Evolutionary conservation across 2,888 invertebrate genomes (phyloP).

Genomic region (Cantharis flavilabris): DNA sequence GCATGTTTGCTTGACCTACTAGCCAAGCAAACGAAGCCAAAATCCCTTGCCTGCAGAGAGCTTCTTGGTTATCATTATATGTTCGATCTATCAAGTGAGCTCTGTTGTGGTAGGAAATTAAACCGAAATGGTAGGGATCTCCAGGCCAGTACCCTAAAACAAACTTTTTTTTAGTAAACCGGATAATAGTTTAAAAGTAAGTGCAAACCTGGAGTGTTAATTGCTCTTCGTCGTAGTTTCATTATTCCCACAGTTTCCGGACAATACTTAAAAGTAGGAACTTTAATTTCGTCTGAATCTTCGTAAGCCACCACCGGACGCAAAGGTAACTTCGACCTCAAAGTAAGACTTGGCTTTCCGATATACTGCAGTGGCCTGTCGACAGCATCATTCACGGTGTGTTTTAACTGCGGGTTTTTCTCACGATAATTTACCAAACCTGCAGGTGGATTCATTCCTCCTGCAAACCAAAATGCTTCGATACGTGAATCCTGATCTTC

Average conservation of each 20-base stretch:
- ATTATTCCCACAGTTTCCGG: constrained; percentile 67
- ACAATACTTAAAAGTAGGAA: constrained; percentile 64
- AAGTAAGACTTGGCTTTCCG: constrained; percentile 69
- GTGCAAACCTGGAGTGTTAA: constrained; percentile 73
- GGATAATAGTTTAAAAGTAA: too few species aligned
- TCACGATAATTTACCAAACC: constrained; percentile 51
- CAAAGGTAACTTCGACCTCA: constrained; percentile 73
- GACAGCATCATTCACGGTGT: constrained; percentile 58
- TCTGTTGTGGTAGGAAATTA: constrained; percentile 73
- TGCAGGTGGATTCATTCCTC: constrained; percentile 66
- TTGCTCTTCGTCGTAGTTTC: constrained; percentile 60
- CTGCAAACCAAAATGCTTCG: constrained; percentile 86
- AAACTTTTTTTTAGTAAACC: neutral
- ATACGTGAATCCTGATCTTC: constrained; percentile 77
- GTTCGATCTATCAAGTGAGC: constrained; percentile 62
- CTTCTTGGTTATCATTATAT: constrained; percentile 62
- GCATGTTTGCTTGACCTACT: constrained; percentile 76
- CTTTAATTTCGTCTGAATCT: constrained; percentile 60
- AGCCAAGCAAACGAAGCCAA: constrained; percentile 82
- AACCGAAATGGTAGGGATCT: constrained; percentile 75
- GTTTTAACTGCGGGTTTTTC: constrained; percentile 22
- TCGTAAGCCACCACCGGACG: constrained; percentile 65
- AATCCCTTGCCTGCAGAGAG: constrained; percentile 75
- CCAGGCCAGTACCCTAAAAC: constrained; percentile 83
- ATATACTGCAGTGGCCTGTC: constrained; percentile 73